phyloP scores from a whole-genome alignment of 2,888 invertebrate species.

The Trichogramma evanescens region DNA sequence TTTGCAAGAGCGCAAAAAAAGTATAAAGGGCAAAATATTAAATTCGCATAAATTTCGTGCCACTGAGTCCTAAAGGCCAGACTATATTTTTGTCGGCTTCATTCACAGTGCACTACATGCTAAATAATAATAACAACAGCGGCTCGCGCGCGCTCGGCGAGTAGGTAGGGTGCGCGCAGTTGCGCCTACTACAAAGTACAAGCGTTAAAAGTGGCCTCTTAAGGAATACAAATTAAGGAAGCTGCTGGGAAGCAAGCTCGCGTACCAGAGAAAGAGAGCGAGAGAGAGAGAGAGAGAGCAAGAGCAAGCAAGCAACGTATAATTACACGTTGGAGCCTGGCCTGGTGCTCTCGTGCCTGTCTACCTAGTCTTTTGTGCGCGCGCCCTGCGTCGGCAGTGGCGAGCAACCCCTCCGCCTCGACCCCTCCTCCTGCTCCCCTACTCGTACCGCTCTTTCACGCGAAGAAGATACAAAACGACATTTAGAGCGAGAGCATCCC shows the following conservation, averaged over 20 bases:
- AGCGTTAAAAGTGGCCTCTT: conserved; percentile 22
- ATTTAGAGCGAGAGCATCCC: conserved; percentile 10
- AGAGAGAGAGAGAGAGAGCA: conserved; percentile 9
- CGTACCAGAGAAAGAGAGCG: conserved; percentile 1
- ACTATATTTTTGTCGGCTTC: no score
- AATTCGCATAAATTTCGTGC: conserved; percentile 21
- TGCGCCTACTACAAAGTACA: conserved; percentile 4
- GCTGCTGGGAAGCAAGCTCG: not conserved
- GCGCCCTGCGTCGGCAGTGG: conserved; percentile 9
- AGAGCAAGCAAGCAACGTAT: conserved; percentile 19
- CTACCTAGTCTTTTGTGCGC: not conserved
- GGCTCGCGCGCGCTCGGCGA: conserved; percentile 14
- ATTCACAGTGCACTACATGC: no score
- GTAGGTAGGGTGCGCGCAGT: no score
- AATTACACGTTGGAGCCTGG: conserved; percentile 21
- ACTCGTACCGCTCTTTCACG: not conserved
- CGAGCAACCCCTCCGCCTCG: conserved; percentile 11
- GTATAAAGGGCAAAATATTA: conserved; percentile 20
- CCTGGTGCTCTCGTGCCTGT: conserved; percentile 5
- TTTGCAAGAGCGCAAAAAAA: not conserved
- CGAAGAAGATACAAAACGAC: conserved; percentile 19
- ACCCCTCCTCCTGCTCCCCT: not conserved
- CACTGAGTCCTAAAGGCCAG: not conserved
- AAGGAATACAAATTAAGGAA: conserved; percentile 24
- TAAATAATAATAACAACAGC: not conserved